Conservation (phyloP, 2,888 invertebrate species). For the Cantharis rustica region DNA sequence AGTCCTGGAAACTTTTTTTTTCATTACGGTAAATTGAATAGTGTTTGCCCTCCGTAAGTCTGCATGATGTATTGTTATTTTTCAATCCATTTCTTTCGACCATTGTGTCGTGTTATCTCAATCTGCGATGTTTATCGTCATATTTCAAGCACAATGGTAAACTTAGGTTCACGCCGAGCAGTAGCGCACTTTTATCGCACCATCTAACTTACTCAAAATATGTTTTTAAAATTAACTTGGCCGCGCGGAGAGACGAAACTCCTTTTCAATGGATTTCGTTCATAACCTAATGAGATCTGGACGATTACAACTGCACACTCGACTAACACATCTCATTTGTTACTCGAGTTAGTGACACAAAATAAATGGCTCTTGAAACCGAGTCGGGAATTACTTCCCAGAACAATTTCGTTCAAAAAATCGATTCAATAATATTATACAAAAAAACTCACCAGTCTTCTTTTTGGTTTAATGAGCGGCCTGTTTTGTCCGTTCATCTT, state of each 20-base stretch:
- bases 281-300: slow-evolving; percentile 55
- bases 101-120: slow-evolving; percentile 47
- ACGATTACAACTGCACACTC: slow-evolving; percentile 51
- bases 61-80: slow-evolving; percentile 40
- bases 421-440: slow-evolving; percentile 8
- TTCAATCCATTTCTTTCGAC: slow-evolving; percentile 44
- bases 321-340: slow-evolving; percentile 47
- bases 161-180: slow-evolving; percentile 50
- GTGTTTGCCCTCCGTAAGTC: slow-evolving; percentile 41
- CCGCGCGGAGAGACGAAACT: slow-evolving; percentile 39
- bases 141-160: slow-evolving; percentile 54
- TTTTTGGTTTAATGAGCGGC: slow-evolving; percentile 98
- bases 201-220: slow-evolving; percentile 52
- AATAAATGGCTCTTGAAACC: slow-evolving; percentile 43
- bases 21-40: slow-evolving; percentile 47
- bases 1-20: slow-evolving; percentile 31
- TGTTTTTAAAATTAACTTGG: slow-evolving; percentile 53
- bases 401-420: slow-evolving; percentile 28
- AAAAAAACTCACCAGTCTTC: slow-evolving; percentile 94
- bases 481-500: slow-evolving; percentile 99
- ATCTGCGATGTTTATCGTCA: slow-evolving; percentile 55
- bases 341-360: slow-evolving; percentile 50
- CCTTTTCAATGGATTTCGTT: slow-evolving; percentile 50
- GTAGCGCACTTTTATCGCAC: slow-evolving; percentile 44
- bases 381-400: slow-evolving; percentile 32